Evolutionary conservation across 2,797 vertebrate genomes (phyloP).

Genomic region (Poeciliopsis turneri): DNA sequence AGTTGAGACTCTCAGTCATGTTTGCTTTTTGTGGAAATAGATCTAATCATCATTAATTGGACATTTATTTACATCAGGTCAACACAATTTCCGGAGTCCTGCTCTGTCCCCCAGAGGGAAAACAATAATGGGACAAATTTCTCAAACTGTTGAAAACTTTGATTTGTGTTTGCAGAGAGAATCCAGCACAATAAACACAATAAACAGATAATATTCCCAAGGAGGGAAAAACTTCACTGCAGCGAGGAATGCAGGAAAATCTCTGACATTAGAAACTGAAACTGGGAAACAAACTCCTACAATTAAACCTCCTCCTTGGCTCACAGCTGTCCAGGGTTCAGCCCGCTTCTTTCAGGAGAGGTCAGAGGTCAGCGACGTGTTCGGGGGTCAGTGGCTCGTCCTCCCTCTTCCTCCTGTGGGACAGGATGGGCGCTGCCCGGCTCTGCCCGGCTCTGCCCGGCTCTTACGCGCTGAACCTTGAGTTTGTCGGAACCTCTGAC

Average conservation of each 20-base stretch:
- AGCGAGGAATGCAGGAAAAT: neutral
- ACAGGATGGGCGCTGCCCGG: slow-evolving; percentile 57
- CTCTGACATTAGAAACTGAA: neutral
- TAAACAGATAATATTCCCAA: neutral
- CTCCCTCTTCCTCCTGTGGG: slow-evolving; percentile 7
- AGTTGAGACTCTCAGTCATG: neutral
- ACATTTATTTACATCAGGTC: neutral
- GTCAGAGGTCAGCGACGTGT: slow-evolving; percentile 56
- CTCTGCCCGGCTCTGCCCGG: neutral
- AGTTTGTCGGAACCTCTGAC: slow-evolving; percentile 46
- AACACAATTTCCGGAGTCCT: neutral
- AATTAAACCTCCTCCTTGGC: slow-evolving; percentile 1
- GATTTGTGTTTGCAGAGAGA: neutral
- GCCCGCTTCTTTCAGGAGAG: slow-evolving; percentile 14
- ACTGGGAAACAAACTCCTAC: slow-evolving; percentile 6
- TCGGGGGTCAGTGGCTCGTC: slow-evolving; percentile 30
- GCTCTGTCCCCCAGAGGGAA: neutral
- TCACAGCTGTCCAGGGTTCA: slow-evolving; percentile 27
- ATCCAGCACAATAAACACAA: neutral
- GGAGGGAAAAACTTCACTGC: neutral
- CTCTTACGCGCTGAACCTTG: slow-evolving; percentile 18
- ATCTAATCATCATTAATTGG: neutral
- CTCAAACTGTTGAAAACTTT: neutral
- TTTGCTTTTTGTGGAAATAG: neutral
- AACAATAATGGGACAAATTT: neutral